Evolutionary conservation across 2,797 vertebrate species (phyloP).

Genomic region (Syndactyla subalaris): DNA sequence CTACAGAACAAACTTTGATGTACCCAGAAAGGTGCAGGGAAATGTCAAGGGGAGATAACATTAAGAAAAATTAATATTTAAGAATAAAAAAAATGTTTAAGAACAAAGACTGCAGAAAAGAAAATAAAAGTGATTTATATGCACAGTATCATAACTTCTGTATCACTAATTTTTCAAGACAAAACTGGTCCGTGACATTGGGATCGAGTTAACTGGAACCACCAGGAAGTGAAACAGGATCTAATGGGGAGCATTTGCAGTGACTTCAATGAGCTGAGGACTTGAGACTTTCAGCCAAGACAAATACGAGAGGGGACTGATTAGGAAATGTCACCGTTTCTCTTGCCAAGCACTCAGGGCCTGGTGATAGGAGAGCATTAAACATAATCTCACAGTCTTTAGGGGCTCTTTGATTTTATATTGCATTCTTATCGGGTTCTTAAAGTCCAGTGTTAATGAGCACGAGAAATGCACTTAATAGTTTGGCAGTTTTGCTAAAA

Average conservation of each 20-base stretch:
- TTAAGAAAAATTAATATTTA: not conserved
- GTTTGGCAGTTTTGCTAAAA: conserved; percentile 1
- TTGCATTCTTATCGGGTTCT: conserved; percentile 76
- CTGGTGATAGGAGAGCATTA: conserved; percentile 76
- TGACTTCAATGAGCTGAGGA: conserved; percentile 79
- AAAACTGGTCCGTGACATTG: conserved; percentile 57
- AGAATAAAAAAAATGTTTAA: not conserved
- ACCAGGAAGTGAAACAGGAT: conserved; percentile 79
- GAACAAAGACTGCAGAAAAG: not conserved
- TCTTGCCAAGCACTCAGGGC: conserved; percentile 62
- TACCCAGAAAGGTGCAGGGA: not conserved
- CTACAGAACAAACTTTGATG: rapidly evolving
- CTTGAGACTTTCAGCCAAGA: conserved; percentile 77
- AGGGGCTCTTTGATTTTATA: conserved; percentile 79
- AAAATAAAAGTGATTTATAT: not conserved
- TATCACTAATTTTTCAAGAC: conserved; percentile 56
- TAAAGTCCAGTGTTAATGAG: conserved; percentile 64
- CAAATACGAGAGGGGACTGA: conserved; percentile 81
- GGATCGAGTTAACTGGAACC: conserved; percentile 62
- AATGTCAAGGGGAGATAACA: rapidly evolving
- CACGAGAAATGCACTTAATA: conserved; percentile 65
- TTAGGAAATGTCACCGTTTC: conserved; percentile 65
- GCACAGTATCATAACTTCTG: not conserved
- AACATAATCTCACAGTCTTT: conserved; percentile 71
- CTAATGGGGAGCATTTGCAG: conserved; percentile 77